Evolutionary conservation across 2,888 invertebrate species (phyloP), one percentile per base, ranked within the genome.

Genomic region (Tricholauxania praeusta): DNA sequence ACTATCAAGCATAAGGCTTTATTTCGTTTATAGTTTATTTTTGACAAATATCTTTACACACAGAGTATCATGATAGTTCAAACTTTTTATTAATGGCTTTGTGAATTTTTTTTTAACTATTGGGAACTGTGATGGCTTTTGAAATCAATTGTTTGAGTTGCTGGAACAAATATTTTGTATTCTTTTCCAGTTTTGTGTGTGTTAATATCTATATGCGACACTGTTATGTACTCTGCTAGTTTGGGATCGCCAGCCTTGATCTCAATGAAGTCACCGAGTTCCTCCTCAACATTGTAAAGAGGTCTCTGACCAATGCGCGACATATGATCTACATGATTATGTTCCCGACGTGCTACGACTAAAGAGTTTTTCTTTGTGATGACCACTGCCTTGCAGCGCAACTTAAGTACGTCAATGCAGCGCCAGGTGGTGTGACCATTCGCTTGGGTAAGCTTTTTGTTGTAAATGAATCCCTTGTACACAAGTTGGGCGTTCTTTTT

Each of bases 401-500:
- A 78, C 77, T 88, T 88, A 0, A 87, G 76, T 1, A 87, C 86
- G 76, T 88, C 88, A 3, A 85, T 84, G 74, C 88, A 88, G 5
- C 88, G 82, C 88, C 88, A 88, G 28, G 87, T 88, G 8, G 88
- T 88, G 65, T 87, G 87, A 22, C 88, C 88, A 77, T 87, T 88
- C 2, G 86, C 86, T 74, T 88, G 88, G 0, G 88, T 88, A n/a
- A 87, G 79, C 77, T 88, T 88, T 78, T 88, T 88, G 79, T 88
- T 88, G 78, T 87, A 88, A 63, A 88, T 87, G 75, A 81, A 87
- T 39, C 86, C 84, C 62, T 84, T 82, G 79, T 83, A 87, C 17
- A 88, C 88, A 47, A 88, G 80, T 71, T 88, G 88, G 7, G 88
- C 87, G 78, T 88, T 88, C 78, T 88, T 88, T 81, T 88, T 87